A percentile compares a stretch with the other conserved stretches of the same genome.
Evolutionary conservation across 2,113 vertebrate species (phyloP).

Genomic region (Pitta sordida): DNA sequence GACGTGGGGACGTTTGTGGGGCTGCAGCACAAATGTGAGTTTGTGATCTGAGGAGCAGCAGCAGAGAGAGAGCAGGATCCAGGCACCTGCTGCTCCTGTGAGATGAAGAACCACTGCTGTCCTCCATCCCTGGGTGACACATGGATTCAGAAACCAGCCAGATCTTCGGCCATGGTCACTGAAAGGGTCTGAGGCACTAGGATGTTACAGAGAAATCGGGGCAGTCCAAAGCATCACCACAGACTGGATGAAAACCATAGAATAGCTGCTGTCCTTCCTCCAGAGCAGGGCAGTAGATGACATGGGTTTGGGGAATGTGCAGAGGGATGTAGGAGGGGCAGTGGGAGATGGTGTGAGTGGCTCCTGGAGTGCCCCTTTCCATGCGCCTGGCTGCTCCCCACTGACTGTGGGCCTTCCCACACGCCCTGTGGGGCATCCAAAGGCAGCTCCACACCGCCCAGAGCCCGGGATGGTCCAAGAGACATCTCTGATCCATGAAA

Average conservation of each 20-base stretch:
- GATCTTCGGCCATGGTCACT: not conserved
- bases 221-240: not conserved
- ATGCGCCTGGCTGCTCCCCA: not conserved
- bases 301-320: not conserved
- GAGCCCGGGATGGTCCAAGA: not conserved
- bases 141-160: not conserved
- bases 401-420: not conserved
- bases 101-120: not conserved
- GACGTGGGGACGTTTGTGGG: not conserved
- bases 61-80: not conserved
- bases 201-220: not conserved
- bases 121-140: not conserved
- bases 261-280: not conserved
- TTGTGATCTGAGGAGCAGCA: not conserved
- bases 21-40: not conserved
- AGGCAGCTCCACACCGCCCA: not conserved
- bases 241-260: not conserved
- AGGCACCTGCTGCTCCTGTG: not conserved
- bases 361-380: not conserved
- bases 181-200: not conserved
- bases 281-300: not conserved
- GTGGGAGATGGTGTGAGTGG: not conserved
- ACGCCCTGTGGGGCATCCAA: rapidly evolving
- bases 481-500: not conserved
- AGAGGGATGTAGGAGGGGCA: not conserved